A percentile compares a stretch with the other conserved stretches of the same genome.
Conservation (phyloP, 2,888 invertebrate genomes). For the Orgyia antiqua region DNA sequence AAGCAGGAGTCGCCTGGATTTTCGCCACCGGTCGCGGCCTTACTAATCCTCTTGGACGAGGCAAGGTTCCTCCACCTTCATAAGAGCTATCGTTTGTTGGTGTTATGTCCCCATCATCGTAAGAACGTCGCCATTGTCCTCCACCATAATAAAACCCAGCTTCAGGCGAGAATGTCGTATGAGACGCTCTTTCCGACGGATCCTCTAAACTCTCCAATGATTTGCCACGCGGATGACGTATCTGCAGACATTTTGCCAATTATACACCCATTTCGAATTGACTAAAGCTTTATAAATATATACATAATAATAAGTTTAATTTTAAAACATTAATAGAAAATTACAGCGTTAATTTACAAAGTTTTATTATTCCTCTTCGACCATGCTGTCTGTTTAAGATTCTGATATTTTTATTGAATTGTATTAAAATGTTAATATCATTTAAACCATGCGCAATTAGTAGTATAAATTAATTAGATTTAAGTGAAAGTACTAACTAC, state of each 20-base stretch:
- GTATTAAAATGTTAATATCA: not conserved
- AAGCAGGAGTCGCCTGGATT: conserved; percentile 78
- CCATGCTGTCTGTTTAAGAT: conserved; percentile 31
- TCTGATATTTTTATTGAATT: conserved; percentile 11
- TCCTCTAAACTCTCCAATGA: conserved; percentile 91
- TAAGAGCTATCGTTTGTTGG: conserved; percentile 84
- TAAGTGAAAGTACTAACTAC: conserved; percentile 32
- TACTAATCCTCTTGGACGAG: conserved; percentile 89
- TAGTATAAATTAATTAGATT: conserved; percentile 16
- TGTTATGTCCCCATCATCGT: conserved; percentile 94
- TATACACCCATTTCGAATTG: not conserved
- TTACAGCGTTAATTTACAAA: conserved; percentile 13
- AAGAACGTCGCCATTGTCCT: conserved; percentile 85
- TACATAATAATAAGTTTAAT: conserved; percentile 1
- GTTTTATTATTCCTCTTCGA: conserved; percentile 16
- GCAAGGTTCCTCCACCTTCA: conserved; percentile 91
- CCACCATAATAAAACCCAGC: conserved; percentile 78
- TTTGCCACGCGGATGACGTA: conserved; percentile 90
- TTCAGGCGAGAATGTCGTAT: conserved; percentile 80
- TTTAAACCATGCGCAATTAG: conserved; percentile 32
- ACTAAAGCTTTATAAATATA: not conserved
- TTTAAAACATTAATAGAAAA: conserved; percentile 23
- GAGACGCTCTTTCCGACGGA: conserved; percentile 81
- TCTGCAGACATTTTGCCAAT: conserved; percentile 66
- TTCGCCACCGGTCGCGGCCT: conserved; percentile 90